These are phyloP conservation scores for Carpatolechia fugitivella DNA, from an alignment of 2,888 invertebrate species.

Conservation along the genomic window DNA sequence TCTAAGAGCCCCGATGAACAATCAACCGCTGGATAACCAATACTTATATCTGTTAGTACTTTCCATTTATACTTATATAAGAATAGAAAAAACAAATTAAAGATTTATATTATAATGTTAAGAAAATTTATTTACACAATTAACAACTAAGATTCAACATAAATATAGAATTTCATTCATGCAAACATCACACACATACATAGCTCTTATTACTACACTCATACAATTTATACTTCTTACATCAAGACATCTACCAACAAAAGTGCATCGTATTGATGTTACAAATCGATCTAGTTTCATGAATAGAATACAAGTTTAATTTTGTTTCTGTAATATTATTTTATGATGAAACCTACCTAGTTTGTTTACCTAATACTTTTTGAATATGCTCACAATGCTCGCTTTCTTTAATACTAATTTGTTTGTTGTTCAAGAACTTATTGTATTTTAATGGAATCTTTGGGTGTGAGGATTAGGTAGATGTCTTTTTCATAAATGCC, in stretches of 20 bases:
- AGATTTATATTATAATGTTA: slow-evolving; percentile 26
- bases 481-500: slow-evolving; percentile 10
- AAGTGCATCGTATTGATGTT: too few relatives aligned
- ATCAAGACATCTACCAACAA: neutral
- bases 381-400: too few relatives aligned
- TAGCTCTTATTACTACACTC: slow-evolving; percentile 10
- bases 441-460: too few relatives aligned
- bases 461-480: neutral
- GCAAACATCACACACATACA: slow-evolving; percentile 21
- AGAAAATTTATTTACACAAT: slow-evolving; percentile 70
- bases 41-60: neutral
- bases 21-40: slow-evolving; percentile 47
- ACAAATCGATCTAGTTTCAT: too few relatives aligned
- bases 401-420: too few relatives aligned
- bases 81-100: slow-evolving; percentile 1
- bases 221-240: slow-evolving; percentile 5
- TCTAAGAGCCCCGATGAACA: slow-evolving; percentile 58
- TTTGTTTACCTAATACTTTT: too few relatives aligned
- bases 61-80: neutral
- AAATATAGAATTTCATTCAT: slow-evolving; percentile 40
- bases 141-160: slow-evolving; percentile 55
- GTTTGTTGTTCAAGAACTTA: too few relatives aligned
- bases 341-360: too few relatives aligned
- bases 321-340: too few relatives aligned
- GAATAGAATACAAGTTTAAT: too few relatives aligned